Evolutionary conservation across 2,113 vertebrate genomes (phyloP).

Genomic region (Pagrus major): DNA sequence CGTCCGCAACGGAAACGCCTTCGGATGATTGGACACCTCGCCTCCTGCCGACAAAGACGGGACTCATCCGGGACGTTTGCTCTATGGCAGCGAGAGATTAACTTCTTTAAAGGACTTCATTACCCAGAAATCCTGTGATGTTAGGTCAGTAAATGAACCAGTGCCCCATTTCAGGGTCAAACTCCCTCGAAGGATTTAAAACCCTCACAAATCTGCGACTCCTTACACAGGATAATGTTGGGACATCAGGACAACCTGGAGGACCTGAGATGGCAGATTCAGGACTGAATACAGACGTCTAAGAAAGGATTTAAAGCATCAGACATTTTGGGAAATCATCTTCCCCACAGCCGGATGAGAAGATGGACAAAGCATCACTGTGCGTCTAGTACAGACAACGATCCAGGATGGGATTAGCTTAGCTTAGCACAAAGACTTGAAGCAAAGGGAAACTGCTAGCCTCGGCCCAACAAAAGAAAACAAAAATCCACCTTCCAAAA

Average conservation of each 20-base stretch:
- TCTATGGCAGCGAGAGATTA: not conserved
- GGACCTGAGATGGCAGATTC: not conserved
- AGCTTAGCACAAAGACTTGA: conserved; percentile 9
- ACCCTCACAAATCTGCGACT: not conserved
- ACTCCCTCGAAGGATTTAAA: not conserved
- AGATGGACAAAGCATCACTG: not conserved
- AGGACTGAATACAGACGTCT: not conserved
- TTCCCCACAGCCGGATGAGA: not conserved
- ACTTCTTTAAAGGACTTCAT: conserved; percentile 12
- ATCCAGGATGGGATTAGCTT: not conserved
- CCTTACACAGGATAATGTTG: not conserved
- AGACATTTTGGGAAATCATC: not conserved
- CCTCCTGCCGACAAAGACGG: not conserved
- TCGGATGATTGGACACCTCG: conserved; percentile 58
- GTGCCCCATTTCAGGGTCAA: not conserved
- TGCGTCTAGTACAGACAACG: not conserved
- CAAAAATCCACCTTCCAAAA: not conserved
- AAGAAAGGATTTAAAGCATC: not conserved
- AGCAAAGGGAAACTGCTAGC: not conserved
- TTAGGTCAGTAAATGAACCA: conserved; percentile 2
- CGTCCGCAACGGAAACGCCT: conserved; percentile 84
- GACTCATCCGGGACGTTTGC: not conserved
- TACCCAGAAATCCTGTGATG: conserved; percentile 12
- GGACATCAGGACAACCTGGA: not conserved
- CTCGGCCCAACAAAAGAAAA: not conserved